Base-by-base conservation (phyloP, 2,888 invertebrate species). In the Dioctria linearis region DNA sequence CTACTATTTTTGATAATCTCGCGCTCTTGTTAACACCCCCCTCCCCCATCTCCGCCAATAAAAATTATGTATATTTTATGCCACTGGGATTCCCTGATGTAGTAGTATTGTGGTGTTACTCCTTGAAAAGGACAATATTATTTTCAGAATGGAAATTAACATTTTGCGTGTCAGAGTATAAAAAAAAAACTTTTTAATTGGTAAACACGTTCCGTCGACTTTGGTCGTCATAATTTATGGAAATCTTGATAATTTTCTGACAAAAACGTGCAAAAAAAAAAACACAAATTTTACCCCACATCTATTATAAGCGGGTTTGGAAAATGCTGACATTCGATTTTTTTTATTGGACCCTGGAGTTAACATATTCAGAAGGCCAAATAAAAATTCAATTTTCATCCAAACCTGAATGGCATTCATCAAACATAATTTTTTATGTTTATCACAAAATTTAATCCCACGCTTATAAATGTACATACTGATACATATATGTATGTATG, bases 381-480 rank as follows among this genome's bases (percentile, higher is more conserved):
- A 71, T 71, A 54, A 71, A 71, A 71, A 54, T 71, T 71, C 71
- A 71, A 71, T 71, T 54, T 59, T 59, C 59, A 59, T 75, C 43
- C 57, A 59, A 59, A 61, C 75, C 75, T 75, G 46, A 75, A 46
- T n/a, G 57, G 75, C 13, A 59, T 57, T 43, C 75, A 75, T 75
- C 61, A 75, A 75, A 75, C 75, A 75, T 75, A 75, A 75, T 75
- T 75, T 75, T 75, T 75, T 59, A 75, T 75, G 75, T 75, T 75
- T 75, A 75, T 61, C 75, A 59, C 75, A 59, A 61, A 75, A 75
- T 75, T 75, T 59, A 75, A 75, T 75, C 46, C 59, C 75, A 57
- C 43, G 25, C 57, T 59, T 59, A 42, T 49, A 75, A 75, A 75
- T 59, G 75, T 75, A 42, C 46, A 59, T 75, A n/a, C n/a, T n/a